These are phyloP conservation scores for Sicus ferrugineus DNA, from an alignment of 2,888 invertebrate species.

Conservation along the genomic window DNA sequence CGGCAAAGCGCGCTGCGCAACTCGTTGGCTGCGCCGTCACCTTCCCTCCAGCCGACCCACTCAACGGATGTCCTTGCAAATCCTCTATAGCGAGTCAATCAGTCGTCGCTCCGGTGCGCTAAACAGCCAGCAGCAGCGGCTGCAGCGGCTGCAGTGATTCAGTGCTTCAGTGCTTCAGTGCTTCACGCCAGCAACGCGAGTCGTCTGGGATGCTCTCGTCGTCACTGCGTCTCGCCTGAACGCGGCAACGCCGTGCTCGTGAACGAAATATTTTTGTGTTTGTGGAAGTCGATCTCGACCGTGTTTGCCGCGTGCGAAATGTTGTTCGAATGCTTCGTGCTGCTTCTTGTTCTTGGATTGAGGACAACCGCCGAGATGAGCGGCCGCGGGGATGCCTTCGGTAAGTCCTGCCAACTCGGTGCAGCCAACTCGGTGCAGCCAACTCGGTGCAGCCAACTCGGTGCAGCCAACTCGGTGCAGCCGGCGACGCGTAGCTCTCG, in stretches of 20 bases:
- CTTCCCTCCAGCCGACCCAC: background rate
- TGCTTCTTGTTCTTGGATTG: conserved; percentile 64
- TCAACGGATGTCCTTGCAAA: conserved; percentile 1
- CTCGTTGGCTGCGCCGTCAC: background rate
- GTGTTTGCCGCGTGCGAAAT: conserved; percentile 55
- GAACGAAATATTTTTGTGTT: background rate
- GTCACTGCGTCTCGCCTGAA: background rate
- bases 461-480: no score
- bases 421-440: no score
- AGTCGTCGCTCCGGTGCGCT: background rate
- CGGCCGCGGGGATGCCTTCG: conserved; percentile 51
- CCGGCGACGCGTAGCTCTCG: no score
- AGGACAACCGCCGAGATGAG: conserved; percentile 55
- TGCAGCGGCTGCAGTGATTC: background rate
- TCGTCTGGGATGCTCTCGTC: background rate
- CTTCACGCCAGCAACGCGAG: background rate
- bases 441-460: no score
- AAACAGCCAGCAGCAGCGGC: conserved; percentile 1
- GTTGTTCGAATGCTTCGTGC: conserved; percentile 64
- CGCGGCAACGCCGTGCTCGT: background rate
- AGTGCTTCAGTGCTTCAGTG: no score
- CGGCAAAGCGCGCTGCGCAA: no score
- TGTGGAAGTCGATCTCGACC: conserved; percentile 22
- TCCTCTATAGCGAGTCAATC: conserved; percentile 16
- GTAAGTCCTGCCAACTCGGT: conserved; percentile 49